Base-by-base conservation (phyloP, 92 coral and sea anemone genomes). In the Phymanthus crucifer region DNA sequence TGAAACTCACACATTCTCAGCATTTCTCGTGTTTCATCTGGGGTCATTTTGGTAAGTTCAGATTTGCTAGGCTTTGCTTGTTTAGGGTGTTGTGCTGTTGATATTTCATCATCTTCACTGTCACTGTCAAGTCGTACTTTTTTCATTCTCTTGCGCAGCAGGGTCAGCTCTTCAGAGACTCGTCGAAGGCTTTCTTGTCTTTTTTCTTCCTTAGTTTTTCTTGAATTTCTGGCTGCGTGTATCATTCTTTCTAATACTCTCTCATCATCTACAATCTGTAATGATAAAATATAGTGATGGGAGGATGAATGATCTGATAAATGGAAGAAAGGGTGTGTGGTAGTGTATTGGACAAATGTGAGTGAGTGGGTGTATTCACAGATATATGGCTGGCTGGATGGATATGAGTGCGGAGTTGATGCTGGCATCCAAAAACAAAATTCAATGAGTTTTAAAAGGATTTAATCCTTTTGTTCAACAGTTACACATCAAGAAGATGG, bases 151-250 rank as follows among this genome's bases (percentile, higher is more conserved):
- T 90, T 83, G 45, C 90, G 74, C 26, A 92, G 85, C 70, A 79
- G 84, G 37, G 86, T 83, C 38, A 93, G 86, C 71, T 93, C 94
- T 54, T 88, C 85, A 1, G 88, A 85, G n/a, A 91, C 91, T 32
- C 94, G 94, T 31, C 84, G 87, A 31, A 92, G 73, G 73, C 94
- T 92, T 40, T 92, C 97, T 45, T 92, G 92, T 13, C 97, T 66
- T 73, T 85, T 71, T 21, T 92, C 90, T 54, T 90, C 97, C 47
- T 69, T 76, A 0, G 92, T 79, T 73, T 90, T 92, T 23, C 85
- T 89, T 58, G 84, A 75, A 40, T 87, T 85, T 70, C 83, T 45
- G 13, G 89, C 83, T 16, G 92, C 92, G 13, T 57, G 66, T 3
- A 91, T 83, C 71, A 92, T 81, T 74, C 77, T 83, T 84, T 90